These are phyloP conservation scores for Drosophila bipectinata DNA, from an alignment of 1,140 invertebrate species.

Conservation along the genomic window DNA sequence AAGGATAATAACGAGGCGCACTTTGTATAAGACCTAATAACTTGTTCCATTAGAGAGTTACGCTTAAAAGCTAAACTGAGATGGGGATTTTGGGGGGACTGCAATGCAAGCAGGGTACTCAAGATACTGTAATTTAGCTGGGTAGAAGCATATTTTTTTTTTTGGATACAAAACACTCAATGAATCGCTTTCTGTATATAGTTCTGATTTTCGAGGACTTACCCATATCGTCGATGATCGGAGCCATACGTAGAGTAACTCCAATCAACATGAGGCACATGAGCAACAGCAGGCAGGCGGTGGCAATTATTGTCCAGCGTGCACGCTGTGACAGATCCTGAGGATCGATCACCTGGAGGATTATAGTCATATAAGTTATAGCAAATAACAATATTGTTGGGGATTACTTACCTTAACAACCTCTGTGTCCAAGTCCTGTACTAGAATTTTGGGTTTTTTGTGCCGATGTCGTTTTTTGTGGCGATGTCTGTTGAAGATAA, in stretches of 20 bases:
- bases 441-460: slow-evolving; percentile 83
- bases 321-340: slow-evolving; percentile 92
- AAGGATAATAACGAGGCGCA: slow-evolving; percentile 60
- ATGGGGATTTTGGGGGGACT: slow-evolving; percentile 27
- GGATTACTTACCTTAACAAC: slow-evolving; percentile 71
- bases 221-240: slow-evolving; percentile 97
- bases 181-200: neutral
- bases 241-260: slow-evolving; percentile 94
- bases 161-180: slow-evolving; percentile 2
- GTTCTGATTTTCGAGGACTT: slow-evolving; percentile 83
- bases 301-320: slow-evolving; percentile 94
- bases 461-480: slow-evolving; percentile 83
- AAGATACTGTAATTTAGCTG: neutral
- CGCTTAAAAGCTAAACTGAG: slow-evolving; percentile 34
- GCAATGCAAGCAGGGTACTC: slow-evolving; percentile 46
- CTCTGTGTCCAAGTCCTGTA: slow-evolving; percentile 83
- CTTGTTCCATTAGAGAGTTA: slow-evolving; percentile 71
- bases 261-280: slow-evolving; percentile 95
- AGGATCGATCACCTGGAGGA: slow-evolving; percentile 86
- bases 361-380: neutral
- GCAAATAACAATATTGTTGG: no score
- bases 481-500: slow-evolving; percentile 51
- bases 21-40: slow-evolving; percentile 25
- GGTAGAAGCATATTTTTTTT: slow-evolving; percentile 39
- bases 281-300: slow-evolving; percentile 92